Percentiles rank a stretch among this genome's conserved stretches.
These are phyloP conservation scores for Menidia beryllina DNA, from an alignment of 2,113 vertebrate species.

Conservation along the genomic window DNA sequence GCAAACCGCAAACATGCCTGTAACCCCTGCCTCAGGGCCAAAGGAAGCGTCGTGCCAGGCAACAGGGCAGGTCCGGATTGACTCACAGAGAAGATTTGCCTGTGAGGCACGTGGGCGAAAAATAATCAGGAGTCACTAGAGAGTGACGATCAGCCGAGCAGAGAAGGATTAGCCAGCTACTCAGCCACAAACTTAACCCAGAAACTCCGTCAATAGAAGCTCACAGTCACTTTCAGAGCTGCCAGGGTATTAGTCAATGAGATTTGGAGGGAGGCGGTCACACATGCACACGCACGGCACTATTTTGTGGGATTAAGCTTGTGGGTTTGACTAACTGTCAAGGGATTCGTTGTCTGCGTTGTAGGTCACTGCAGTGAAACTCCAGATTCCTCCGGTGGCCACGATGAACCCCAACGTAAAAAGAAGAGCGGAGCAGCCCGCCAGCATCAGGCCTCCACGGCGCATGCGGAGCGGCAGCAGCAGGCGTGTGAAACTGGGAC, in stretches of 20 bases:
- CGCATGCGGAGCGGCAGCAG: conserved; percentile 12
- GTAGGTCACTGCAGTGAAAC: conserved; percentile 49
- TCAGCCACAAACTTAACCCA: conserved; percentile 60
- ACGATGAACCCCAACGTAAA: conserved; percentile 39
- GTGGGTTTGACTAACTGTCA: conserved; percentile 58
- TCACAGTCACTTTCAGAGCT: conserved; percentile 41
- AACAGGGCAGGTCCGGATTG: conserved; percentile 1
- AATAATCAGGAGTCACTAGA: conserved; percentile 60
- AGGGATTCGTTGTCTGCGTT: conserved; percentile 51
- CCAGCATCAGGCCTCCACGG: conserved; percentile 33
- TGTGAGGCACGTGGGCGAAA: conserved; percentile 44
- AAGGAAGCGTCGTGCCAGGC: conserved; percentile 27
- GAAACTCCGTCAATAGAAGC: conserved; percentile 45
- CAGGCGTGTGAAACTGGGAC: conserved; percentile 30
- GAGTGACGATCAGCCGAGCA: conserved; percentile 56
- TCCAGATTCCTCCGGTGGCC: conserved; percentile 43
- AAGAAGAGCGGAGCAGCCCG: conserved; percentile 22
- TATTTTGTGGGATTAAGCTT: conserved; percentile 61
- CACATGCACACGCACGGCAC: conserved; percentile 24
- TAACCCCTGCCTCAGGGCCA: not conserved
- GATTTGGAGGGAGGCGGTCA: conserved; percentile 43
- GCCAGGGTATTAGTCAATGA: conserved; percentile 63
- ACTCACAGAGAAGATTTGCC: not conserved
- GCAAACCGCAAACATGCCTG: not conserved
- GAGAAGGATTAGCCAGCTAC: conserved; percentile 65